These are phyloP conservation scores for Eulithis prunata DNA, from an alignment of 2,888 invertebrate genomes.

Conservation along the genomic window DNA sequence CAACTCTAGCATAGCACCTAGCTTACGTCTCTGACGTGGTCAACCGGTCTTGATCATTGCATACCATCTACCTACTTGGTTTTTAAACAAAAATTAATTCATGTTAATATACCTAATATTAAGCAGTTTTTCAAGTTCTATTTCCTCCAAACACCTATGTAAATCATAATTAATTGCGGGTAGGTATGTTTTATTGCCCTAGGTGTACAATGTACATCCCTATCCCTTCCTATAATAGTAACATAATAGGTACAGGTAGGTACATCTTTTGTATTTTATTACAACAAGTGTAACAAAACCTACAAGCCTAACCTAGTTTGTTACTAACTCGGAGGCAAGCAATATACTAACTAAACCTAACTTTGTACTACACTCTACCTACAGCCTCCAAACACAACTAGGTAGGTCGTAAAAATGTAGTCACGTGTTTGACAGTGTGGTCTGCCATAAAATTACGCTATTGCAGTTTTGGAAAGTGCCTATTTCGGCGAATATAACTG, in stretches of 20 bases:
- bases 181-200: too few species aligned
- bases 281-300: too few species aligned
- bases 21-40: conserved; percentile 17
- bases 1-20: background rate
- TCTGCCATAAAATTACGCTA: conserved; percentile 3
- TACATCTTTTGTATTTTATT: too few species aligned
- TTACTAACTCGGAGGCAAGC: background rate
- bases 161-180: background rate
- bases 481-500: conserved; percentile 2
- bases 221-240: too few species aligned
- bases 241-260: too few species aligned
- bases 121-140: conserved; percentile 14
- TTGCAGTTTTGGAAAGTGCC: conserved; percentile 15
- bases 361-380: too few species aligned
- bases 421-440: conserved; percentile 4
- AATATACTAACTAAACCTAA: background rate
- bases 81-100: conserved; percentile 2
- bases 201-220: too few species aligned
- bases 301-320: too few species aligned
- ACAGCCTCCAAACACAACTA: too few species aligned
- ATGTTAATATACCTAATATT: background rate
- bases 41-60: conserved; percentile 20
- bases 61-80: background rate
- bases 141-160: conserved; percentile 6
- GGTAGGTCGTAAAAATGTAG: background rate